These are phyloP conservation scores for Rhinolophus sinicus DNA, from an alignment of 2,113 vertebrate species.

Conservation along the genomic window DNA sequence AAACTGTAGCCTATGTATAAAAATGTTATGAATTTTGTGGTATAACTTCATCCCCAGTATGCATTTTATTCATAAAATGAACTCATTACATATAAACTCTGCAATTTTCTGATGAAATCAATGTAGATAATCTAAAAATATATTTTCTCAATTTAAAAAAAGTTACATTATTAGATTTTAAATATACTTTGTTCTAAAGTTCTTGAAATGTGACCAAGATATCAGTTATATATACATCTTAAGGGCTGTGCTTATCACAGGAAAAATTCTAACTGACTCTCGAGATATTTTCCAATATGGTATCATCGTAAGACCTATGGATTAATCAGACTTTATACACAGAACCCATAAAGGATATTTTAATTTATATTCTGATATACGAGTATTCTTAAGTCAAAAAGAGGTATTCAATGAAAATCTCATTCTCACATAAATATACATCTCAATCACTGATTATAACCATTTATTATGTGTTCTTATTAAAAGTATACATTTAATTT, in stretches of 20 bases:
- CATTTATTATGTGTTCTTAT: conserved; percentile 35
- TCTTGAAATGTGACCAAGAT: conserved; percentile 33
- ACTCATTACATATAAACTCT: not conserved
- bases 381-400: not conserved
- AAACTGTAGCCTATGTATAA: not conserved
- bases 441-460: conserved; percentile 21
- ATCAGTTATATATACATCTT: not conserved
- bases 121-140: not conserved
- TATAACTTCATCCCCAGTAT: not conserved
- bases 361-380: not conserved
- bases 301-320: not conserved
- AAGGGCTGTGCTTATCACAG: conserved; percentile 1
- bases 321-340: not conserved
- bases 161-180: not conserved
- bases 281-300: not conserved
- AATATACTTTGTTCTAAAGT: conserved; percentile 14
- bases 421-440: conserved; percentile 6
- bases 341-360: conserved; percentile 31
- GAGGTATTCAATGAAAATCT: not conserved
- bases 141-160: conserved; percentile 17
- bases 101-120: not conserved
- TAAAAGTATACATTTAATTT: conserved; percentile 52
- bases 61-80: conserved; percentile 1
- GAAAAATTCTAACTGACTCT: not conserved
- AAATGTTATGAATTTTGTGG: conserved; percentile 9